Base-by-base conservation (phyloP, 2,888 invertebrate species). In the Dascillus cervinus region DNA sequence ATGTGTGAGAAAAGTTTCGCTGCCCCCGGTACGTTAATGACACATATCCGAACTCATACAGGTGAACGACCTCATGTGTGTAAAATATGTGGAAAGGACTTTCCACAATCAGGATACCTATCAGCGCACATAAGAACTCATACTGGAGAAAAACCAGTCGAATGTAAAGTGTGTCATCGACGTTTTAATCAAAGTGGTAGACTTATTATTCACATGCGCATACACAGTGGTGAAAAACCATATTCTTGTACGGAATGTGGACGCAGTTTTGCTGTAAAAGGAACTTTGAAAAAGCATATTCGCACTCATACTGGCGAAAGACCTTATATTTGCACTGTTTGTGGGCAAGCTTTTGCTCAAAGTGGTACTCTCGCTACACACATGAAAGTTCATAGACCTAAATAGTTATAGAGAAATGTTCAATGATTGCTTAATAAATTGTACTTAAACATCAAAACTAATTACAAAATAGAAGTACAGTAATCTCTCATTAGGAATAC, bases 231-330 rank as follows among this genome's bases (percentile, higher is more conserved):
- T 3, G 55, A 55, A 29, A 52, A 50, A 35, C 56, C 58, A 0
- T 55, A 53, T 36, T 40, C 41, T 12, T 60, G 57, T 41, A 45
- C 47, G 3, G 47, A 50, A 12, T 61, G 61, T 32, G 52, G 53
- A 1, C 49, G 50, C 34, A 46, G 51, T 29, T 62, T 60, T 43
- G 50, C 56, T 2, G 47, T 53, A 11, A 52, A 49, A 28, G 55
- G 56, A 12, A 59, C 57, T 2, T 39, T 62, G 24, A 55, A 52
- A 23, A 56, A 52, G 22, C 61, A 62, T 29, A 50, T 55, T 11
- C 37, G 59, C 23, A 60, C 53, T 2, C 62, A 62, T 42, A 57
- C 59, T 5, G 58, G 58, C 1, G 55, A 56, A 37, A 40, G 46
- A 31, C 60, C 56, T 0, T 58, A 53, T 30, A 39, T 49, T 27